Conservation (phyloP, 2,113 vertebrate genomes). For the Microcebus lehilahytsara region DNA sequence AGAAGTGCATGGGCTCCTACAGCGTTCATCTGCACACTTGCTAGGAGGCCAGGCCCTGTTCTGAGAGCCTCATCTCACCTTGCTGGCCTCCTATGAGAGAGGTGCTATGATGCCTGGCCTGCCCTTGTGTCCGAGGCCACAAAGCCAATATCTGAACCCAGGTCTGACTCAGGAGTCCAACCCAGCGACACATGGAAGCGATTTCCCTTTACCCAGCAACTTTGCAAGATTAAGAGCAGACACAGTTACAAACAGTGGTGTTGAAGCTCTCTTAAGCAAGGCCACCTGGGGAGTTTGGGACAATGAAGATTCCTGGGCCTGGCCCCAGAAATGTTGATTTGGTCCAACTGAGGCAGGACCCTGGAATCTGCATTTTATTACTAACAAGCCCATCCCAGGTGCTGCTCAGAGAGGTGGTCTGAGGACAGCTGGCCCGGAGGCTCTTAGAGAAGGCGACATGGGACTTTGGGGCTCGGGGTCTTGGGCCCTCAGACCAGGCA, state of each 20-base stretch:
- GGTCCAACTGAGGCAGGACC: neutral
- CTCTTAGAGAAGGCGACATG: neutral
- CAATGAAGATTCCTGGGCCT: neutral
- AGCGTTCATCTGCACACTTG: neutral
- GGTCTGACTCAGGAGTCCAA: neutral
- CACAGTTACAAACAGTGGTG: neutral
- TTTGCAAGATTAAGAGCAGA: neutral
- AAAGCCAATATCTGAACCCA: neutral
- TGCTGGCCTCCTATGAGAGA: neutral
- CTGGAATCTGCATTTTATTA: neutral
- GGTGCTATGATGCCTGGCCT: fast-evolving
- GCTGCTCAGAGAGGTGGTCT: neutral
- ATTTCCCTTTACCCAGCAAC: constrained; percentile 3
- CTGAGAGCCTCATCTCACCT: neutral
- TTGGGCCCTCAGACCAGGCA: neutral
- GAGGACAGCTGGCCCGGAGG: neutral
- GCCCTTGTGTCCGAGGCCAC: neutral
- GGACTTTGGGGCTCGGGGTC: neutral
- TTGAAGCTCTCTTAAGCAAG: neutral
- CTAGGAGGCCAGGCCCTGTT: neutral
- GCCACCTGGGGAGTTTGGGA: neutral
- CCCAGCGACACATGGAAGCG: neutral
- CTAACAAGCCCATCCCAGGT: neutral
- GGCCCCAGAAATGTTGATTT: neutral
- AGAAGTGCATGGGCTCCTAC: neutral